phyloP scores from a whole-genome alignment of 2,888 invertebrate species.

The Drosophila rellima region DNA sequence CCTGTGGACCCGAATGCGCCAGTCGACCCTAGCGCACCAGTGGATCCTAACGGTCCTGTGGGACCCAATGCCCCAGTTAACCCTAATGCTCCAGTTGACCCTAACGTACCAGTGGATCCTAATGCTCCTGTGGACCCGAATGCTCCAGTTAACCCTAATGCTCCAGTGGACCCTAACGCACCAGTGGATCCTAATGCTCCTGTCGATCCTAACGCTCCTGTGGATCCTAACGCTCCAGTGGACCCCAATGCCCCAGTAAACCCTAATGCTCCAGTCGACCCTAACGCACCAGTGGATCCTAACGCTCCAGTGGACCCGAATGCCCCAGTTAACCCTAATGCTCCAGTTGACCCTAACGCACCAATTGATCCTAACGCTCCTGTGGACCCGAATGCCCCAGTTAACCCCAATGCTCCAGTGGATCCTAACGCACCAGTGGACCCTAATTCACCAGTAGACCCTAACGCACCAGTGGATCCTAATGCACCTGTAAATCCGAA shows the following conservation, averaged over 20 bases:
- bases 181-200: slow-evolving; percentile 41
- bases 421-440: slow-evolving; percentile 36
- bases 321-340: slow-evolving; percentile 20
- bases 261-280: slow-evolving; percentile 24
- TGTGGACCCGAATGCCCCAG: slow-evolving; percentile 33
- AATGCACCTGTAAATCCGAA: slow-evolving; percentile 17
- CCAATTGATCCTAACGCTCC: slow-evolving; percentile 27
- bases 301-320: slow-evolving; percentile 23
- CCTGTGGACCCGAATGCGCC: slow-evolving; percentile 34
- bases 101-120: slow-evolving; percentile 21
- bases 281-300: slow-evolving; percentile 7
- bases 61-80: slow-evolving; percentile 26
- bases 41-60: slow-evolving; percentile 20
- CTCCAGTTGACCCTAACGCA: slow-evolving; percentile 28
- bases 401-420: slow-evolving; percentile 34
- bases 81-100: slow-evolving; percentile 34
- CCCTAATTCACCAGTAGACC: slow-evolving; percentile 35
- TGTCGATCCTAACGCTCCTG: slow-evolving; percentile 23
- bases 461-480: slow-evolving; percentile 33
- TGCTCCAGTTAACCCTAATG: slow-evolving; percentile 9
- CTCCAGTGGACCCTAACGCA: slow-evolving; percentile 25
- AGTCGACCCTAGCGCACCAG: slow-evolving; percentile 34
- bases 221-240: slow-evolving; percentile 22
- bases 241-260: slow-evolving; percentile 37
- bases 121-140: slow-evolving; percentile 17